These are phyloP conservation scores for Aythya baeri DNA, from an alignment of 2,113 vertebrate species.

Conservation along the genomic window DNA sequence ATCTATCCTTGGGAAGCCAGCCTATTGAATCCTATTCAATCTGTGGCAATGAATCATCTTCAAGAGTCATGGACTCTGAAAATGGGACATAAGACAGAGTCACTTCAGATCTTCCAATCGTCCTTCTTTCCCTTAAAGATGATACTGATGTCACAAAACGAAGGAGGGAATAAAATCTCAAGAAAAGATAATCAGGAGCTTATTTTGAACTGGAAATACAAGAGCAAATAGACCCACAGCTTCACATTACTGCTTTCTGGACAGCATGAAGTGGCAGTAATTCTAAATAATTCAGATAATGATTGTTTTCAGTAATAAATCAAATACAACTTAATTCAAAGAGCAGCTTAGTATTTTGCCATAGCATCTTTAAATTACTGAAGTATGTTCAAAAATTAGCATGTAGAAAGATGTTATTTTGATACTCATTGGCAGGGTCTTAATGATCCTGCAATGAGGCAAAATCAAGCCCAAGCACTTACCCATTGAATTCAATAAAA, in stretches of 20 bases:
- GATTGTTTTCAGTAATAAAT: not conserved
- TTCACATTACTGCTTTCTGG: not conserved
- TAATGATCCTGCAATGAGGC: not conserved
- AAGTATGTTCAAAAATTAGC: not conserved
- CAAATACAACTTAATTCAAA: not conserved
- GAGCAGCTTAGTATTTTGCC: not conserved
- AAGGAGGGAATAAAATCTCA: not conserved
- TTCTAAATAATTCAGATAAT: not conserved
- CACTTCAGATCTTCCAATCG: not conserved
- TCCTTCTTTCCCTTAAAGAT: not conserved
- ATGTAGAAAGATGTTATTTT: not conserved
- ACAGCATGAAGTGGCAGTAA: not conserved
- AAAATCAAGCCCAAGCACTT: not conserved
- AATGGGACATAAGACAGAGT: not conserved
- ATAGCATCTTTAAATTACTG: not conserved
- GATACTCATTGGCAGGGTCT: not conserved
- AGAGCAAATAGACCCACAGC: not conserved
- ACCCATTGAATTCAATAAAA: not conserved
- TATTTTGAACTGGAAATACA: not conserved
- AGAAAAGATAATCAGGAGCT: not conserved
- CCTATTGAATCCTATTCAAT: not conserved
- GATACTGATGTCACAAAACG: not conserved
- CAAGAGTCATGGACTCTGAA: not conserved
- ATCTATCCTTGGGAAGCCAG: not conserved
- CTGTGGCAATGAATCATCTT: not conserved